A percentile compares a stretch with the other conserved stretches of the same genome.
Conservation (phyloP, 2,797 vertebrate genomes). For the Lagorchestes hirsutus region DNA sequence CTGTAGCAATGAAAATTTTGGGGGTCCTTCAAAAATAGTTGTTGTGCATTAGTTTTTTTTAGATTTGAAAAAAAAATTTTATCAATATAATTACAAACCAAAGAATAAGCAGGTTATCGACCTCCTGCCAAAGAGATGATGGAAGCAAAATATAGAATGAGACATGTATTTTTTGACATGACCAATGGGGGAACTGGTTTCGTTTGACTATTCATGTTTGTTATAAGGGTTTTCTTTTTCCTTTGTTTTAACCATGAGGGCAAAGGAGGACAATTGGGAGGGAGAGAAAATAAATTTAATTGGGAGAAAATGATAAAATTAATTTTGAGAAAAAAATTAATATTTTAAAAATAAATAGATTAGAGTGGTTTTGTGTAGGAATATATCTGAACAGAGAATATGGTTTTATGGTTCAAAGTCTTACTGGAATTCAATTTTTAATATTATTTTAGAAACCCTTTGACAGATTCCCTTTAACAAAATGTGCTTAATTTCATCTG, state of each 20-base stretch:
- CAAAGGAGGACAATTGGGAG: background rate
- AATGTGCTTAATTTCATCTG: conserved; percentile 79
- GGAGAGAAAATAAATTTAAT: background rate
- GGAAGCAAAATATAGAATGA: background rate
- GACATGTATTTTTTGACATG: background rate
- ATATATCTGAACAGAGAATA: conserved; percentile 54
- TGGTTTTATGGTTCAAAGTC: conserved; percentile 53
- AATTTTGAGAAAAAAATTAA: background rate
- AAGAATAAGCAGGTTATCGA: background rate
- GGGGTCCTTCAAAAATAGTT: background rate
- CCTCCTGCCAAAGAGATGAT: background rate
- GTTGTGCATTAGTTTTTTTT: conserved; percentile 2
- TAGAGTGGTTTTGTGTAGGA: background rate
- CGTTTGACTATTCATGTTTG: background rate
- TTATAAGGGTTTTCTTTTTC: background rate
- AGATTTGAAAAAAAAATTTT: background rate
- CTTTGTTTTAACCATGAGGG: background rate
- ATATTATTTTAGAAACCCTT: conserved; percentile 51
- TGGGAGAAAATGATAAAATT: background rate
- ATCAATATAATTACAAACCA: background rate
- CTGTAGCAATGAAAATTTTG: conserved; percentile 15
- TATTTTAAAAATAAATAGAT: background rate
- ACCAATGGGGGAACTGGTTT: background rate
- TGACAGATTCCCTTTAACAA: conserved; percentile 72
- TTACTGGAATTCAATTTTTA: conserved; percentile 49